Evolutionary conservation across 2,888 invertebrate species (phyloP).

Genomic region (Apeira syringaria): DNA sequence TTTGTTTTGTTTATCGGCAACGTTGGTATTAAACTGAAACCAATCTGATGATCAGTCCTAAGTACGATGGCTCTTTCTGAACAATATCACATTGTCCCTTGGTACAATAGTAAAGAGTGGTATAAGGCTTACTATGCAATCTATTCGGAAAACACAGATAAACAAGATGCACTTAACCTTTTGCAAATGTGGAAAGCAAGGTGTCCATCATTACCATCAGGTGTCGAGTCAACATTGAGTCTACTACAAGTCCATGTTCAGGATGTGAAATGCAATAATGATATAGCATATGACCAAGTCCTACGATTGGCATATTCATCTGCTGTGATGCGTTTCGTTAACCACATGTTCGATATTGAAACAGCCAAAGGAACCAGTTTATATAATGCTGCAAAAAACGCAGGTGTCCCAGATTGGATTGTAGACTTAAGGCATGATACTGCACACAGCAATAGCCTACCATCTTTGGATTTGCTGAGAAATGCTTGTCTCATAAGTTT

Average conservation of each 20-base stretch:
- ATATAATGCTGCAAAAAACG: conserved; percentile 83
- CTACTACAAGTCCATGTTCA: conserved; percentile 79
- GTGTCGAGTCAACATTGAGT: conserved; percentile 84
- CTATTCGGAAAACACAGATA: conserved; percentile 55
- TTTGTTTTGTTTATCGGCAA: no score
- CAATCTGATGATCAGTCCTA: no score
- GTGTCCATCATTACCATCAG: conserved; percentile 80
- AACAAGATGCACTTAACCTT: conserved; percentile 69
- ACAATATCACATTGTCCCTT: conserved; percentile 65
- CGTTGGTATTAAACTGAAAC: no score
- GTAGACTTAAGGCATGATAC: conserved; percentile 90
- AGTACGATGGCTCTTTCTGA: no score
- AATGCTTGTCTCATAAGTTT: conserved; percentile 85
- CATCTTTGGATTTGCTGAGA: conserved; percentile 85
- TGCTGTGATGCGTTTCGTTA: conserved; percentile 86
- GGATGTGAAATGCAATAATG: conserved; percentile 45
- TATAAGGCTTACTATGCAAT: conserved; percentile 70
- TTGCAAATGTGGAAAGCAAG: conserved; percentile 84
- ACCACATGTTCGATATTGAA: conserved; percentile 84
- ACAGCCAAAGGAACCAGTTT: conserved; percentile 79
- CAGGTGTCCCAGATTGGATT: conserved; percentile 91
- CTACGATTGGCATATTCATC: conserved; percentile 84
- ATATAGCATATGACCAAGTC: conserved; percentile 63
- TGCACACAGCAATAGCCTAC: conserved; percentile 88
- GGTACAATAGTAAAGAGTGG: conserved; percentile 81